These are phyloP conservation scores for Caranx melampygus DNA, from an alignment of 2,113 vertebrate species.

Conservation along the genomic window DNA sequence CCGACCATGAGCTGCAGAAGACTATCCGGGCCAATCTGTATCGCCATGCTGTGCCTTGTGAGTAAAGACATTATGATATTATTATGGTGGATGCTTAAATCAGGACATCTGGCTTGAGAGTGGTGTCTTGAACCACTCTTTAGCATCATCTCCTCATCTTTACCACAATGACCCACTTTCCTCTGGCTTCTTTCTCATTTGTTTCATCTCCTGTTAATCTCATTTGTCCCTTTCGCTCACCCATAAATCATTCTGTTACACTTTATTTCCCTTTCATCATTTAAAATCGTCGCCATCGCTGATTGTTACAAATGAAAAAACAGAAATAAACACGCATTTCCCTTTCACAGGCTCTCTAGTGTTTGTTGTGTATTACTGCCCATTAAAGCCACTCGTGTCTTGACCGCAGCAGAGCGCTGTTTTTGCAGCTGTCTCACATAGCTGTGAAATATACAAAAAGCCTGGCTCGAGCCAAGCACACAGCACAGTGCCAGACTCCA, in stretches of 20 bases:
- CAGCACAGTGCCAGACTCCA: slow-evolving; percentile 34
- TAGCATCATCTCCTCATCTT: slow-evolving; percentile 22
- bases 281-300: neutral
- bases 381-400: slow-evolving; percentile 20
- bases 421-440: slow-evolving; percentile 53
- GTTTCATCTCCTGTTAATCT: slow-evolving; percentile 30
- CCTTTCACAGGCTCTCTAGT: neutral
- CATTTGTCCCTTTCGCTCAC: slow-evolving; percentile 7
- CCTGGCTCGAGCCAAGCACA: slow-evolving; percentile 30
- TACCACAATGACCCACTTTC: slow-evolving; percentile 39
- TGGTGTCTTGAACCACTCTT: slow-evolving; percentile 13
- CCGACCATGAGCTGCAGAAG: slow-evolving; percentile 94
- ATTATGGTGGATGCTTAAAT: slow-evolving; percentile 16
- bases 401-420: neutral
- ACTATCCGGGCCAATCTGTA: slow-evolving; percentile 95
- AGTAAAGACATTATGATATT: slow-evolving; percentile 74
- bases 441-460: slow-evolving; percentile 44
- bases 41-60: slow-evolving; percentile 97
- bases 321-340: slow-evolving; percentile 7
- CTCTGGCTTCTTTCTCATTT: slow-evolving; percentile 27
- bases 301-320: slow-evolving; percentile 25
- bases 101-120: slow-evolving; percentile 15
- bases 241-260: slow-evolving; percentile 16
- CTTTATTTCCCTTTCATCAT: slow-evolving; percentile 9
- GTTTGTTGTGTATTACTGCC: slow-evolving; percentile 20